Evolutionary conservation across 2,888 invertebrate genomes (phyloP), one percentile per base, ranked within the genome.

Genomic region (Euphydryas editha): DNA sequence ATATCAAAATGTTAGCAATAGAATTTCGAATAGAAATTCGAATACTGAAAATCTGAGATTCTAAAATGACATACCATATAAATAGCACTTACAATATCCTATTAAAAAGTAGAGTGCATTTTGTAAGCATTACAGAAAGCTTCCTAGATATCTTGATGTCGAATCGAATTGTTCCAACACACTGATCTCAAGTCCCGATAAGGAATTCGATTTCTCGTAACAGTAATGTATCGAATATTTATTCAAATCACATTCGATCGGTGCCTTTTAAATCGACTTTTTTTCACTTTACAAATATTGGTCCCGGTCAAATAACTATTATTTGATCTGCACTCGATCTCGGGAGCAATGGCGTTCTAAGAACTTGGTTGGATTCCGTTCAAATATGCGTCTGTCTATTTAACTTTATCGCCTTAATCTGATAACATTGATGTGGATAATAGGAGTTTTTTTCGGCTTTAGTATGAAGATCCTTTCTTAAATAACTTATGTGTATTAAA

Each of bases 191-290:
- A 58, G 56, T 56, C 39, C 17, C 54, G 75, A 75, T 74, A 74
- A 73, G 65, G 61, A 54, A 67, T 70, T 73, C 72, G 68, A 76
- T 76, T 79, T 72, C 75, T 73, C 73, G 78, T 80, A 76, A 72
- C 73, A 72, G 75, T 80, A 77, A 69, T 65, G 55, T 70, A 72
- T 75, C 66, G 73, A 75, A 81, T 84, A 81, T 84, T 85, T 84
- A 84, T 84, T 87, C 79, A 81, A 86, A 87, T 85, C 86, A 83
- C 82, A 80, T 81, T 80, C 77, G 75, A 72, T 69, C 76, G 81
- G 75, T 68, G 76, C 76, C 76, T 79, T 80, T 73, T 72, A 72
- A 75, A 78, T 80, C 78, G 75, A 78, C 66, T 81, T 80, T 81
- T n/a, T 81, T 81, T 77, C 72, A 73, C 73, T 76, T 71, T 70